Percentiles rank a stretch among this genome's conserved stretches.
phyloP scores from a whole-genome alignment of 2,797 vertebrate species.

The Clarias pachynema region DNA sequence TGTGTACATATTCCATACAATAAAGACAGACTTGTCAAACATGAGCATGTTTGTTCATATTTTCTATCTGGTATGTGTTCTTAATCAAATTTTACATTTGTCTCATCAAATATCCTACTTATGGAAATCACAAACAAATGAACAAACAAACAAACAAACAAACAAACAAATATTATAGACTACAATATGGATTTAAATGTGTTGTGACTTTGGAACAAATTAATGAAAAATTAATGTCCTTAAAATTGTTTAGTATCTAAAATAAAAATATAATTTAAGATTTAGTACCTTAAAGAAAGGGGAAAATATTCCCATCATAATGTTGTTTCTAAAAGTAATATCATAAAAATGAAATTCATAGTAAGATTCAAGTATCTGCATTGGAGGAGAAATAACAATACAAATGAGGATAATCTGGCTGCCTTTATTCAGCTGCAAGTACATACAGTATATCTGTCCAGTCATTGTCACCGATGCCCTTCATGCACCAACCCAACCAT shows the following conservation, averaged over 20 bases:
- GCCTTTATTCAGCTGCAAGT: too few relatives aligned
- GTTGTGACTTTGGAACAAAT: background rate
- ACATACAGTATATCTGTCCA: too few relatives aligned
- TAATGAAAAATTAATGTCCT: background rate
- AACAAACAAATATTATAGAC: background rate
- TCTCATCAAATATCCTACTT: background rate
- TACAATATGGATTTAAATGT: background rate
- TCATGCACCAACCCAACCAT: too few relatives aligned
- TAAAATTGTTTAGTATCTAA: background rate
- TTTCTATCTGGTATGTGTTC: background rate
- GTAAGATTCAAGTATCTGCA: too few relatives aligned
- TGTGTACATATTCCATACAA: conserved; percentile 7
- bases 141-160: background rate
- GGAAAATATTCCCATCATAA: too few relatives aligned
- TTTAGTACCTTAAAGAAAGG: too few relatives aligned
- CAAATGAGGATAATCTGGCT: too few relatives aligned
- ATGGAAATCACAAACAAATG: background rate
- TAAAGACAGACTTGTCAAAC: background rate
- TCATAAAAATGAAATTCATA: too few relatives aligned
- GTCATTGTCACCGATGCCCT: too few relatives aligned
- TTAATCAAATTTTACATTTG: background rate
- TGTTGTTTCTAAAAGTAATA: too few relatives aligned
- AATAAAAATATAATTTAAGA: too few relatives aligned
- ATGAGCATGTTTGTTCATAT: background rate
- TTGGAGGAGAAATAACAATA: too few relatives aligned